Evolutionary conservation across 2,888 invertebrate species (phyloP).

Genomic region (Pammene fasciana): DNA sequence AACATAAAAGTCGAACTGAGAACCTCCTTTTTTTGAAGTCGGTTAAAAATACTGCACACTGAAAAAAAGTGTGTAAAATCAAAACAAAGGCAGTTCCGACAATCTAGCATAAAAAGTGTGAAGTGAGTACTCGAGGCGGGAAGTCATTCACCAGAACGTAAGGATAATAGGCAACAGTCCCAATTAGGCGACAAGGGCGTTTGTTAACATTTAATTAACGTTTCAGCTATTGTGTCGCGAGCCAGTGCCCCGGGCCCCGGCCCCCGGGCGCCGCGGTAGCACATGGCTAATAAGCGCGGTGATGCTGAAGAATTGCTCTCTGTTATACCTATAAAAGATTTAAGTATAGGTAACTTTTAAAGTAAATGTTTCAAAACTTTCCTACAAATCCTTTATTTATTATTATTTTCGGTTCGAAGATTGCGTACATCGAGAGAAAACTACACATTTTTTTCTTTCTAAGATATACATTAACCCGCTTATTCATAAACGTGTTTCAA

Average conservation of each 20-base stretch:
- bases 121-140: slow-evolving; percentile 70
- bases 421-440: no score
- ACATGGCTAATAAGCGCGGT: neutral
- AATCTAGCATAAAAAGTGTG: slow-evolving; percentile 67
- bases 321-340: no score
- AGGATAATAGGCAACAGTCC: slow-evolving; percentile 83
- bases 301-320: no score
- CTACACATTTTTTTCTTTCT: no score
- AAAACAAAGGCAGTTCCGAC: slow-evolving; percentile 64
- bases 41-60: neutral
- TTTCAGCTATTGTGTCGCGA: slow-evolving; percentile 78
- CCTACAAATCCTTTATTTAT: no score
- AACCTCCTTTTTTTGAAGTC: no score
- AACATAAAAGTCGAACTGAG: no score
- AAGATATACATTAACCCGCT: no score
- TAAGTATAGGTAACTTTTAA: no score
- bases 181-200: slow-evolving; percentile 83
- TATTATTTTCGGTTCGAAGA: no score
- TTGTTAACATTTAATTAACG: slow-evolving; percentile 84
- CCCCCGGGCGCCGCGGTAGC: slow-evolving; percentile 61
- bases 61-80: slow-evolving; percentile 29
- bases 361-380: no score
- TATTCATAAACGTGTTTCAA: no score
- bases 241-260: slow-evolving; percentile 68
- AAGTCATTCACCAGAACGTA: slow-evolving; percentile 78